Conservation (phyloP, 1,140 invertebrate species). For the Drosophila trapezifrons region DNA sequence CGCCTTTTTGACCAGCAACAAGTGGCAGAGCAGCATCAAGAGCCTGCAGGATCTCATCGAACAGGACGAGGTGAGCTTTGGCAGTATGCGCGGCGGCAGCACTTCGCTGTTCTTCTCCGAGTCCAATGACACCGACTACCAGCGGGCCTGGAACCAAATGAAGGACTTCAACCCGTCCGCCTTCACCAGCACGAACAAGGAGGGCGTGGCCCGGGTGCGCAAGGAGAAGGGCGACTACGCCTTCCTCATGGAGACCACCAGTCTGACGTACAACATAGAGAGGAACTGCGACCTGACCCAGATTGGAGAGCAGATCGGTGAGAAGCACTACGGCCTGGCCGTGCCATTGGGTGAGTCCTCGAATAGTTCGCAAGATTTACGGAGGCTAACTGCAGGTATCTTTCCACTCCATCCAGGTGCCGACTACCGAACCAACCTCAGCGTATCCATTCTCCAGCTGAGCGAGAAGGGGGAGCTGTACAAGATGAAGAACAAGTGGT, state of each 20-base stretch:
- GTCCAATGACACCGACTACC: conserved; percentile 90
- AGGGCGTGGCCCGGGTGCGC: conserved; percentile 92
- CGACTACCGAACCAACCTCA: conserved; percentile 89
- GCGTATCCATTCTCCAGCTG: conserved; percentile 90
- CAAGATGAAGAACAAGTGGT: conserved; percentile 94
- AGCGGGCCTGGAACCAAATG: conserved; percentile 92
- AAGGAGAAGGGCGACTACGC: conserved; percentile 89
- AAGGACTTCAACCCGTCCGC: conserved; percentile 91
- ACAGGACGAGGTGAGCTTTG: conserved; percentile 95
- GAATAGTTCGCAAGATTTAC: background rate
- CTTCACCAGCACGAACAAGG: conserved; percentile 91
- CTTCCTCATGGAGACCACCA: conserved; percentile 94
- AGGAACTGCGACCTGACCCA: conserved; percentile 91
- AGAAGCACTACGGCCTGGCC: conserved; percentile 93
- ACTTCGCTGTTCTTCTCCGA: conserved; percentile 86
- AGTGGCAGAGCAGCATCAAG: conserved; percentile 93
- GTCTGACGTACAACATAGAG: conserved; percentile 91
- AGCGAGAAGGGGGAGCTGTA: conserved; percentile 92
- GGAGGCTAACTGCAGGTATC: background rate
- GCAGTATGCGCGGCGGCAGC: conserved; percentile 90
- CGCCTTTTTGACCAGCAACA: conserved; percentile 95
- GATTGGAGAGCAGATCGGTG: conserved; percentile 91
- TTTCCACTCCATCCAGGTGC: conserved; percentile 39
- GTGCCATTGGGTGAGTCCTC: conserved; percentile 88
- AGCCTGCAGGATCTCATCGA: conserved; percentile 94